Percentiles rank a stretch among this genome's conserved stretches.
Evolutionary conservation across 2,797 vertebrate species (phyloP).

Genomic region (Halcyon smyrnensis): DNA sequence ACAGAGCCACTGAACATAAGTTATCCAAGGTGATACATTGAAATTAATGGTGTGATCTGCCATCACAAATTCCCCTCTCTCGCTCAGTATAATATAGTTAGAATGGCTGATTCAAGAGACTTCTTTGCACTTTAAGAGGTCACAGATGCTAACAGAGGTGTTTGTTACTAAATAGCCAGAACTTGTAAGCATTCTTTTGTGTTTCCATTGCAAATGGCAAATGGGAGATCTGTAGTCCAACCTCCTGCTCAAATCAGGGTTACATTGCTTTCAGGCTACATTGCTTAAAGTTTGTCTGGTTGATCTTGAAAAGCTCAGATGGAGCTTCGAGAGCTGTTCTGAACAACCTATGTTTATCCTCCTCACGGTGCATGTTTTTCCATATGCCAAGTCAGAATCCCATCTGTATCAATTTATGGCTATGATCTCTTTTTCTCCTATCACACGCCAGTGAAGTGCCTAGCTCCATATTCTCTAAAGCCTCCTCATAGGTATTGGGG

Average conservation of each 20-base stretch:
- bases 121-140: neutral
- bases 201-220: neutral
- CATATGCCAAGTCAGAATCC: neutral
- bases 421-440: neutral
- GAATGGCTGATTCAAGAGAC: neutral
- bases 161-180: neutral
- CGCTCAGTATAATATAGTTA: neutral
- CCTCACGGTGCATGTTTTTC: neutral
- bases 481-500: accelerated
- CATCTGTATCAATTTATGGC: neutral
- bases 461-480: neutral
- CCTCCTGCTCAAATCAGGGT: neutral
- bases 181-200: neutral
- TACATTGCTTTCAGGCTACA: accelerated
- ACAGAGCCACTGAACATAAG: neutral
- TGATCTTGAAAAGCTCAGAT: neutral
- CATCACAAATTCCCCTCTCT: neutral
- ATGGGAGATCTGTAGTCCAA: neutral
- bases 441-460: neutral
- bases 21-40: neutral
- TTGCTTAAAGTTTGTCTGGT: neutral
- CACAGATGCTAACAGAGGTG: accelerated
- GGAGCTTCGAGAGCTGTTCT: neutral
- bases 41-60: neutral
- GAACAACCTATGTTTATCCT: neutral